A percentile compares a stretch with the other conserved stretches of the same genome.
Conservation (phyloP, 2,797 vertebrate genomes). For the Xerus rutilus region DNA sequence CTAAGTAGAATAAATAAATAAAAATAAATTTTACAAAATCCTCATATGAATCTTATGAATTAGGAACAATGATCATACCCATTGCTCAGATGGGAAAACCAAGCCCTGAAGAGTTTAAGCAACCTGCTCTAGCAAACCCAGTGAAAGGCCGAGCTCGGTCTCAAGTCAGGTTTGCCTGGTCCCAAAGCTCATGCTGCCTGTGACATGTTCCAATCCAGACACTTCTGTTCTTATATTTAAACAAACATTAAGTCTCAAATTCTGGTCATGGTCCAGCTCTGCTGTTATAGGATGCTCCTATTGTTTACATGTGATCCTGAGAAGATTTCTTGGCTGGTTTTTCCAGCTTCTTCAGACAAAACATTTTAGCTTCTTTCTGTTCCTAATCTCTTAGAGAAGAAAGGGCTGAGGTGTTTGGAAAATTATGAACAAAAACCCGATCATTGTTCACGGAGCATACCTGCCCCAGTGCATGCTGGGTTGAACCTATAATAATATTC, state of each 20-base stretch:
- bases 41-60: not conserved
- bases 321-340: not conserved
- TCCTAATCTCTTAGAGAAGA: conserved; percentile 2
- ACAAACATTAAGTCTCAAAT: not conserved
- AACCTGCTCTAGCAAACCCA: not conserved
- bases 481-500: conserved; percentile 59
- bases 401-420: conserved; percentile 43
- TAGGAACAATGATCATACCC: not conserved
- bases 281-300: not conserved
- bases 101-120: not conserved
- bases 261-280: not conserved
- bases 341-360: conserved; percentile 7
- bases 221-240: not conserved
- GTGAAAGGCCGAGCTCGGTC: not conserved
- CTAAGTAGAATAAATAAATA: no score
- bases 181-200: not conserved
- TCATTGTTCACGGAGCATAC: conserved; percentile 23
- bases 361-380: conserved; percentile 55
- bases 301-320: not conserved
- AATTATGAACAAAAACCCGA: conserved; percentile 37
- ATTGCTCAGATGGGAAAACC: not conserved
- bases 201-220: not conserved
- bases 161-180: not conserved
- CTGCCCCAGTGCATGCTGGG: conserved; percentile 36
- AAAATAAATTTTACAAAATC: not conserved